Evolutionary conservation across 2,888 invertebrate genomes (phyloP), one percentile per base, ranked within the genome.

Genomic region (Cryptus viduatorius): DNA sequence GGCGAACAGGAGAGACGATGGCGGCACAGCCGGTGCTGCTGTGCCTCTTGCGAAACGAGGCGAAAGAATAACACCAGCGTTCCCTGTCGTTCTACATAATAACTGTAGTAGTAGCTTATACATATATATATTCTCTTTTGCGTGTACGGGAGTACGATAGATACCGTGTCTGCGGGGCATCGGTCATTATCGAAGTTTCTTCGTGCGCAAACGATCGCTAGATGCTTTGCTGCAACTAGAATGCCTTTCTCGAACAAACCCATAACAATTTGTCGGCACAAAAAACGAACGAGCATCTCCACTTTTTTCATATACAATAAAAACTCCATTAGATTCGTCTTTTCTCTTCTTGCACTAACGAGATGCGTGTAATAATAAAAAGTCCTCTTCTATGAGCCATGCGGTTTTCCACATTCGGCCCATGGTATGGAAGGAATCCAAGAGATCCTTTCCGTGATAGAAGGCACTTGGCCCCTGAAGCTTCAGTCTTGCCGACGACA

Each of bases 1-100:
- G 61, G 75, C 48, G 50, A 48, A 48, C 67, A 59, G 16, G 64
- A 67, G 73, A 29, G 72, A 64, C 48, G 67, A 7, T 64, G 79
- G 64, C 48, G 42, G 67, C 29, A 50, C 76, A 85, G 79, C 76
- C 72, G 83, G 76, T 67, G 50, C 72, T 53, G 24, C 37, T 37
- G 10, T 48, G 19, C 48, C 77, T 48, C 75, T 75, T 82, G 76
- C 79, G 73, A 31, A 50, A 48, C 14, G 31, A 56, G 14, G 68
- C 16, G 61, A 61, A 80, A 68, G 42, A 73, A 73, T 24, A 77
- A 80, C 16, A 72, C 10, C 53, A 10, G 12, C 12, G 42, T 42
- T 37, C 19, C 59, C 50, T 59, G 14, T 59, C 24, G 59, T 29
- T 65, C 16, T 42, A 19, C 42, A n/a, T 14, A 59, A 82, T 61